phyloP scores from a whole-genome alignment of 2,888 invertebrate genomes.

The Andrena bucephala region DNA sequence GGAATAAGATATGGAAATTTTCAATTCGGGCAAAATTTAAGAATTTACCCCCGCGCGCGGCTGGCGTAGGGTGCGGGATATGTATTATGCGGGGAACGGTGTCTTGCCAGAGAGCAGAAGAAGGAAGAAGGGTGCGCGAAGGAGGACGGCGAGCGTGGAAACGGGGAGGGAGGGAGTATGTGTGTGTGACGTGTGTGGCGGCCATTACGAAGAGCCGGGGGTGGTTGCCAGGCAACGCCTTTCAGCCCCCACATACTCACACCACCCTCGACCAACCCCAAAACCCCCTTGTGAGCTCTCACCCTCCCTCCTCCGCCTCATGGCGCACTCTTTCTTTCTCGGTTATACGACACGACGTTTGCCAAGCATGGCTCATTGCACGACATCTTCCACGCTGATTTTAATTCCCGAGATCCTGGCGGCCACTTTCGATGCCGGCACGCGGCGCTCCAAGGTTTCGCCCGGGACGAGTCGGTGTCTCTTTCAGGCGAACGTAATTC shows the following conservation, averaged over 20 bases:
- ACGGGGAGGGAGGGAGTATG: conserved; percentile 69
- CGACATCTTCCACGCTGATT: conserved; percentile 58
- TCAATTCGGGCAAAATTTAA: conserved; percentile 81
- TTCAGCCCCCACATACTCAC: conserved; percentile 81
- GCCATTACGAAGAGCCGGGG: conserved; percentile 79
- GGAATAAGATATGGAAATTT: conserved; percentile 79
- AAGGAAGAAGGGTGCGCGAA: conserved; percentile 36
- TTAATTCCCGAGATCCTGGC: conserved; percentile 56
- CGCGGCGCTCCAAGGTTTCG: background rate
- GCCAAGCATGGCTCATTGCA: conserved; percentile 77
- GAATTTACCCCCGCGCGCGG: conserved; percentile 75
- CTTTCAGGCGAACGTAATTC: background rate
- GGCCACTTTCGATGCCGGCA: conserved; percentile 1
- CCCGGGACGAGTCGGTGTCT: background rate
- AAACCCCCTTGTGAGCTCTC: conserved; percentile 75
- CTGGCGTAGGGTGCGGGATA: conserved; percentile 73
- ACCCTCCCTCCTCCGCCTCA: conserved; percentile 62
- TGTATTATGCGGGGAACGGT: conserved; percentile 76
- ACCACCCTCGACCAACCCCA: conserved; percentile 78
- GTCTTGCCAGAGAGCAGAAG: conserved; percentile 55
- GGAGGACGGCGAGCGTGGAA: conserved; percentile 49
- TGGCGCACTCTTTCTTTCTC: conserved; percentile 66
- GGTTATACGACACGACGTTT: conserved; percentile 73
- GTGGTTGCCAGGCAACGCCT: conserved; percentile 84
- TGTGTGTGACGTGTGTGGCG: conserved; percentile 81